Percentiles rank a stretch among this genome's conserved stretches.
Conservation (phyloP, 2,797 vertebrate genomes). For the Brachyalestes nurse region DNA sequence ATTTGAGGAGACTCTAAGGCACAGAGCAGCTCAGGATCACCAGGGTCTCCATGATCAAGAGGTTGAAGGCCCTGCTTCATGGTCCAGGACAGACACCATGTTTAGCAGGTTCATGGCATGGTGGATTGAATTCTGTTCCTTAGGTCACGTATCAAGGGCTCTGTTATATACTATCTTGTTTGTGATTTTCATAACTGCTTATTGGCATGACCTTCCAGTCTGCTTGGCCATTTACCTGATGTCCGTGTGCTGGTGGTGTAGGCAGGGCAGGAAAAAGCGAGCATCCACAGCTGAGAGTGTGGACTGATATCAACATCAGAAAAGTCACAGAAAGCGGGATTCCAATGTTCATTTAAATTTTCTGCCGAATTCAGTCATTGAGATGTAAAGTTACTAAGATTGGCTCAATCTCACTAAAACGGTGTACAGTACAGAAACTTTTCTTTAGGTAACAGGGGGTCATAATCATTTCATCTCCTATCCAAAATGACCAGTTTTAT, state of each 20-base stretch:
- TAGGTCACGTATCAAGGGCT: slow-evolving; percentile 78
- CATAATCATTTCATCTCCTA: no score
- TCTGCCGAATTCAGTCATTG: no score
- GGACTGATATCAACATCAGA: slow-evolving; percentile 18
- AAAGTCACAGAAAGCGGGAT: no score
- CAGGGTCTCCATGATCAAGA: slow-evolving; percentile 48
- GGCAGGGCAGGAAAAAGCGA: slow-evolving; percentile 73
- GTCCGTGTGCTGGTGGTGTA: slow-evolving; percentile 86
- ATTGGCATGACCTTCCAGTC: slow-evolving; percentile 85
- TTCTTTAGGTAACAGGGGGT: no score
- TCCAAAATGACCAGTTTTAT: no score
- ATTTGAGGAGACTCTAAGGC: slow-evolving; percentile 14
- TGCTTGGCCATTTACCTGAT: slow-evolving; percentile 86
- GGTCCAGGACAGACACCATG: slow-evolving; percentile 55
- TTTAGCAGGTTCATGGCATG: slow-evolving; percentile 54
- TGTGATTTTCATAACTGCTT: slow-evolving; percentile 79
- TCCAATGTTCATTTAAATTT: no score
- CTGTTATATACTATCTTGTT: slow-evolving; percentile 81
- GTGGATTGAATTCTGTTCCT: slow-evolving; percentile 69
- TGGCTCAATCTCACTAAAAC: no score
- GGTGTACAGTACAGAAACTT: no score
- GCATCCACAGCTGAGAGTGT: slow-evolving; percentile 65
- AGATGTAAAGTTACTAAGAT: no score
- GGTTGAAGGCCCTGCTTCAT: slow-evolving; percentile 53
- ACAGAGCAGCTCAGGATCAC: slow-evolving; percentile 49